These are phyloP conservation scores for Tonatia bakeri DNA, from an alignment of 2,113 vertebrate species.

Conservation along the genomic window DNA sequence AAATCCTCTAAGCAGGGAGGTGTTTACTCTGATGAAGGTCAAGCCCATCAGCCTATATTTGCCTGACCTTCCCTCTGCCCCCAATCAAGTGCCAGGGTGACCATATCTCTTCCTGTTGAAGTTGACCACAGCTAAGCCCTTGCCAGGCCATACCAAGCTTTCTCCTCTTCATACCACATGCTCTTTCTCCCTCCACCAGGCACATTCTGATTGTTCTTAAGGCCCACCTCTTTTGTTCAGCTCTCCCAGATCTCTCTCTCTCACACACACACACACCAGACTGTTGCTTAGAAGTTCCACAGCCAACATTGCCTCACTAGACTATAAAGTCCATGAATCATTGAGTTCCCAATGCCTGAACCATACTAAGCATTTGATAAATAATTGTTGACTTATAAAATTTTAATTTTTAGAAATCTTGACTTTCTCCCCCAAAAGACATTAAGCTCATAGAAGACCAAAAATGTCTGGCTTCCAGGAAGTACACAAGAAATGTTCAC, in stretches of 20 bases:
- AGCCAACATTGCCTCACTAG: background rate
- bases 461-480: background rate
- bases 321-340: background rate
- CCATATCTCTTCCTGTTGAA: background rate
- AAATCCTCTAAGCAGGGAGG: background rate
- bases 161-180: background rate
- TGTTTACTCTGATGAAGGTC: background rate
- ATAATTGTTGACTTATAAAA: background rate
- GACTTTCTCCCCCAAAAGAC: background rate
- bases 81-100: background rate
- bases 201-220: background rate
- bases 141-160: background rate
- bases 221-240: background rate
- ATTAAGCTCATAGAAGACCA: background rate
- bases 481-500: background rate
- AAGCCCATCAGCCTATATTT: background rate
- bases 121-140: background rate
- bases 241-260: background rate
- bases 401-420: constrained; percentile 26
- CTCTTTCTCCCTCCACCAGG: background rate
- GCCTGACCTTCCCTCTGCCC: background rate
- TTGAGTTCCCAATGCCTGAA: background rate
- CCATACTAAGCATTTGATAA: background rate
- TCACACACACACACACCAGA: background rate
- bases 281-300: background rate